Evolutionary conservation across 2,888 invertebrate genomes (phyloP).

Genomic region (Beris chalybata): DNA sequence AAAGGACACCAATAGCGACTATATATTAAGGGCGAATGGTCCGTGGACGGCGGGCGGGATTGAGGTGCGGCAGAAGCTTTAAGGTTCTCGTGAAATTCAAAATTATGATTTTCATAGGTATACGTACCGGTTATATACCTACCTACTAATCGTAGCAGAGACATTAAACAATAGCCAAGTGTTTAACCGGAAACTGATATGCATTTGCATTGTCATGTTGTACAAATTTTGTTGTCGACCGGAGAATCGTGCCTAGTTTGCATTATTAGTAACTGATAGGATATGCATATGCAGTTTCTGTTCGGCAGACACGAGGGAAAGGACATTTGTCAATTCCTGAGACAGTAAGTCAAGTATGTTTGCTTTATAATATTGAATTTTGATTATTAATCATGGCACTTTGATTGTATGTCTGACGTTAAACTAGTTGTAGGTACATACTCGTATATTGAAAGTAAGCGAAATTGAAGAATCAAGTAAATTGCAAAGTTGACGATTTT

Average conservation of each 20-base stretch:
- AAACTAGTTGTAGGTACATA: too few relatives aligned
- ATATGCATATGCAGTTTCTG: constrained; percentile 29
- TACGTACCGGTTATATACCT: too few relatives aligned
- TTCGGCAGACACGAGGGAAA: constrained; percentile 2
- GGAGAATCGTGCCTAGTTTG: constrained; percentile 31
- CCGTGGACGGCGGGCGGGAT: neutral
- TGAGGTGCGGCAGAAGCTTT: neutral
- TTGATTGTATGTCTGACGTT: too few relatives aligned
- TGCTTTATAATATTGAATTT: constrained; percentile 18
- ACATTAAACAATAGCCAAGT: neutral
- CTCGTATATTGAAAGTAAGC: too few relatives aligned
- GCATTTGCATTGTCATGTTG: constrained; percentile 23
- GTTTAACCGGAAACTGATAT: constrained; percentile 28
- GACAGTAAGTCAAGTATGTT: constrained; percentile 20
- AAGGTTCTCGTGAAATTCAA: neutral
- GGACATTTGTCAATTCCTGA: constrained; percentile 22
- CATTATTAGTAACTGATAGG: constrained; percentile 31
- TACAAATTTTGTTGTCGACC: constrained; percentile 27
- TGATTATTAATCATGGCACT: constrained; percentile 1
- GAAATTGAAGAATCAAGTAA: too few relatives aligned
- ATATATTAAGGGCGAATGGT: too few relatives aligned
- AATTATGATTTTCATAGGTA: neutral
- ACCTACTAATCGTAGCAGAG: neutral
- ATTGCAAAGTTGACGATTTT: too few relatives aligned
- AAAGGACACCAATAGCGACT: too few relatives aligned